Conservation (phyloP, 1,140 invertebrate species). For the Tachypleus tridentatus region DNA sequence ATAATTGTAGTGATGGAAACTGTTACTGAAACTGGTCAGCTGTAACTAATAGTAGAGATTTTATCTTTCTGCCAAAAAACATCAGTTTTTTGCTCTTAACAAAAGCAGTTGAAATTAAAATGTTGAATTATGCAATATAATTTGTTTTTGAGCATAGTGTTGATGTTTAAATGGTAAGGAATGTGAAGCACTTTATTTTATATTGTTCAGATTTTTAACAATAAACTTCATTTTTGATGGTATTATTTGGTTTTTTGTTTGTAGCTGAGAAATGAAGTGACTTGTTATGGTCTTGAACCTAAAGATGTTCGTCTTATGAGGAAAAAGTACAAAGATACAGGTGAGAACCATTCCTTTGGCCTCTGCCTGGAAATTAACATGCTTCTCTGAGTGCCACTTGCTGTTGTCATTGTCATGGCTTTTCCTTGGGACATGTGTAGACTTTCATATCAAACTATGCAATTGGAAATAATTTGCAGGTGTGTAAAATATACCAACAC, state of each 20-base stretch:
- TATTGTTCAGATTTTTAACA: neutral
- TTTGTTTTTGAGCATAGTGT: neutral
- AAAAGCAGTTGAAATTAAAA: neutral
- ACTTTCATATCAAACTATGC: neutral
- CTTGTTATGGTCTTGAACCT: conserved; percentile 55
- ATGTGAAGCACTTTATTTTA: neutral
- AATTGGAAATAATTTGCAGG: neutral
- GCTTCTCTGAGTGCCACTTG: neutral
- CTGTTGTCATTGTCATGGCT: too few species aligned
- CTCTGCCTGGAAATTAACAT: neutral
- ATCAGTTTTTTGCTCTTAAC: neutral
- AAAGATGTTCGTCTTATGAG: conserved; percentile 72
- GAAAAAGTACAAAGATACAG: conserved; percentile 59
- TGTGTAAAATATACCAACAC: conserved; percentile 1
- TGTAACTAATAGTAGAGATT: too few species aligned
- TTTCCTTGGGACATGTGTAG: neutral
- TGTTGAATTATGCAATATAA: neutral
- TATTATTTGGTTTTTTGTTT: conserved; percentile 24
- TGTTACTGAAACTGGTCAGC: too few species aligned
- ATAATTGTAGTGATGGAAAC: too few species aligned
- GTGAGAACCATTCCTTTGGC: conserved; percentile 34
- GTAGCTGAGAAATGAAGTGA: conserved; percentile 48
- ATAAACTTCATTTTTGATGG: neutral
- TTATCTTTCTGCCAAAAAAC: too few species aligned
- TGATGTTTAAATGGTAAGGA: too few species aligned